phyloP scores from a whole-genome alignment of 1,140 invertebrate genomes.

The Ectropis grisescens region DNA sequence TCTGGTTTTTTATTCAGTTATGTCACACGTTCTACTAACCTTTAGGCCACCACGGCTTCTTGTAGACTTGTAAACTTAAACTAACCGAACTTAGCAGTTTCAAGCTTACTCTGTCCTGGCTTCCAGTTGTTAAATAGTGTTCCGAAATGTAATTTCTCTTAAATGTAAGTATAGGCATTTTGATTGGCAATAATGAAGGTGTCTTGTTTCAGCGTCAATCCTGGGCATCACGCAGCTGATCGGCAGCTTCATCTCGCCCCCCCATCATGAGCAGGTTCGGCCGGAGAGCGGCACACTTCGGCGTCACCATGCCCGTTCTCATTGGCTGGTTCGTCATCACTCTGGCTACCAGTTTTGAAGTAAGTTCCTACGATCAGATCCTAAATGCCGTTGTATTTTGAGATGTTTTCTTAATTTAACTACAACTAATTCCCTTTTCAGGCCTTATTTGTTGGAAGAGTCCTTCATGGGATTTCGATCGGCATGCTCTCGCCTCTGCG shows the following conservation, averaged over 20 bases:
- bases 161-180: too few species aligned
- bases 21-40: too few species aligned
- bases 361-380: constrained; percentile 4
- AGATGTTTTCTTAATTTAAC: too few species aligned
- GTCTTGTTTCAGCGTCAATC: constrained; percentile 21
- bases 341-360: constrained; percentile 26
- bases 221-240: constrained; percentile 26
- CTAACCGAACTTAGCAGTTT: too few species aligned
- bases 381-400: too few species aligned
- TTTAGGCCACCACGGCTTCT: too few species aligned
- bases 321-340: constrained; percentile 33
- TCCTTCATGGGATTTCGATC: constrained; percentile 20
- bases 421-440: constrained; percentile 1
- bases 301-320: constrained; percentile 23
- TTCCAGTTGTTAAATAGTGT: too few species aligned
- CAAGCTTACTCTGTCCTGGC: too few species aligned
- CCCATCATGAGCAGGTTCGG: constrained; percentile 33
- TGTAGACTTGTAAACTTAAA: too few species aligned
- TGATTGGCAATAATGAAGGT: too few species aligned
- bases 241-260: constrained; percentile 30
- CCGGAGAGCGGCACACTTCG: constrained; percentile 26
- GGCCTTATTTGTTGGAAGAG: constrained; percentile 13
- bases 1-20: too few species aligned
- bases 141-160: too few species aligned
- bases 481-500: constrained; percentile 18